Evolutionary conservation across 2,888 invertebrate species (phyloP).

Genomic region (Uropetala carovei): DNA sequence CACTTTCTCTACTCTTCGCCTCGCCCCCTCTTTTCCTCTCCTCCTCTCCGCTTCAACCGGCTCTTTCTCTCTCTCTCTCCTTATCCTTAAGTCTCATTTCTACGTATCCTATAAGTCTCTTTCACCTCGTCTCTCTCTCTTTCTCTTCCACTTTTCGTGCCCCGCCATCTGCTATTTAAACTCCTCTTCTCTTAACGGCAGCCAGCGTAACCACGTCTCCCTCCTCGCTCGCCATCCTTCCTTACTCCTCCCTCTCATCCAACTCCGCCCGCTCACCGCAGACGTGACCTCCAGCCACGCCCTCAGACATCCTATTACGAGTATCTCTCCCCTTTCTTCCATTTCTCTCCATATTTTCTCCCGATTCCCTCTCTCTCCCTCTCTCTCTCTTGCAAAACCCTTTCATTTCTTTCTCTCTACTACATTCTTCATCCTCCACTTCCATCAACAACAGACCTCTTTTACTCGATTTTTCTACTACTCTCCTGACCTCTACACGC

Average conservation of each 20-base stretch:
- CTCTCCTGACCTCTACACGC: background rate
- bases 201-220: no score
- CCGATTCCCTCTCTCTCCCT: background rate
- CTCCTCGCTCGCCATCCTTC: background rate
- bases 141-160: background rate
- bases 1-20: background rate
- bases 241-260: background rate
- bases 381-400: background rate
- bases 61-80: background rate
- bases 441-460: slow-evolving; percentile 33
- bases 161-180: background rate
- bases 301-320: slow-evolving; percentile 51
- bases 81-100: background rate
- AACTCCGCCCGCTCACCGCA: background rate
- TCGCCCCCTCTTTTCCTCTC: background rate
- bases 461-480: background rate
- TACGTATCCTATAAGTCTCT: background rate
- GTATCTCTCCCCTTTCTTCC: background rate
- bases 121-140: background rate
- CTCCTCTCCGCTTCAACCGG: background rate
- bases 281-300: slow-evolving; percentile 39
- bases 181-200: no score
- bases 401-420: background rate
- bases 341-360: background rate
- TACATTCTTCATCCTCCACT: slow-evolving; percentile 29